Base-by-base conservation (phyloP, 2,888 invertebrate species). In the Strigamia maritima region DNA sequence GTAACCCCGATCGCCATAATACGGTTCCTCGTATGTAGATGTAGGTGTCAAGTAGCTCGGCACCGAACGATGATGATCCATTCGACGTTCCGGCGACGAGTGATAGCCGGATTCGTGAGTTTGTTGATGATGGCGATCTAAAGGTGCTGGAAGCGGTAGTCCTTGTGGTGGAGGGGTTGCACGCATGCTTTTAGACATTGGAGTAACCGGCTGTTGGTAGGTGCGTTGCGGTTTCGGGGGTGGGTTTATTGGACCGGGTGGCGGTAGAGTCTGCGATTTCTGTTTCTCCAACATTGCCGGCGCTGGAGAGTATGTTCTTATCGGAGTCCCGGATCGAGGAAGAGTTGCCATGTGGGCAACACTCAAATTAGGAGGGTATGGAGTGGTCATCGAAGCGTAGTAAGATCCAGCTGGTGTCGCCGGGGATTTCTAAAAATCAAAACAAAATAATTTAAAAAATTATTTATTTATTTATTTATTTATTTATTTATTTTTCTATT, bases 1-100 rank as follows among this genome's bases (percentile, higher is more conserved):
- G 85, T 92, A 94, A 84, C 93, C 93, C 78, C 93, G 90, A 75
- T 80, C 79, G 19, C 79, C 70, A 38, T 79, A 78, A 87, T 94
- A 94, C 0, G 94, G 94, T 84, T 95, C 95, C 84, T 94, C 94
- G 83, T 94, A 94, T 16, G 82, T 81, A 0, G 82, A 81, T 22
- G 83, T 81, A 14, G 91, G 90, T 77, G 90, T 89, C 28, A 93
- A 89, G 4, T 91, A 90, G 75, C 87, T 86, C 82, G 86, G 86
- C 3, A 82, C 82, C 26, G 82, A 81, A 28, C 82, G 81, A 70
- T 81, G 81, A 49, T 81, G 81, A 28, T 82, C 82, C 40, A 82
- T 74, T 78, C 83, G 81, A 26, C 83, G 80, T 79, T 83, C 83
- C 76, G 82, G 82, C 22, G 82, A 82, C 10, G 82, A 81, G 76